Evolutionary conservation across 2,797 vertebrate genomes (phyloP).

Genomic region (Delichon dasypus): DNA sequence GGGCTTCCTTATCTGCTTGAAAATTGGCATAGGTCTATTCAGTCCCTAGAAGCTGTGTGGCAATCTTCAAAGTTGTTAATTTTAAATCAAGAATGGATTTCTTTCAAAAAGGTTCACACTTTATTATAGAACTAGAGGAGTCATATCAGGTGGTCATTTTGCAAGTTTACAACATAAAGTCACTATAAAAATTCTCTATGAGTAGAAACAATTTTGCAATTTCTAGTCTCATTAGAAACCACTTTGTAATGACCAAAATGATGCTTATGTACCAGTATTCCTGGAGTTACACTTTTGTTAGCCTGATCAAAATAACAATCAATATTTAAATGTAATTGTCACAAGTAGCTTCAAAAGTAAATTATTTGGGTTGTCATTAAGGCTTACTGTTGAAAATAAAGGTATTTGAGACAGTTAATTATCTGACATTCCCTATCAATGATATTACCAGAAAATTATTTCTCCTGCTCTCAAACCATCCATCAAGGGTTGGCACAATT

Average conservation of each 20-base stretch:
- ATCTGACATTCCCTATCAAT: not conserved
- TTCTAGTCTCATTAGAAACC: not conserved
- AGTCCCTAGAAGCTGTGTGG: not conserved
- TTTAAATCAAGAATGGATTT: not conserved
- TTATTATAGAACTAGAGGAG: not conserved
- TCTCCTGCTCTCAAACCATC: rapidly evolving
- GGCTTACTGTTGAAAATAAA: not conserved
- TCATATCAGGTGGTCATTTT: not conserved
- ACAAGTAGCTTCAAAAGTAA: not conserved
- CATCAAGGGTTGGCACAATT: too few relatives aligned
- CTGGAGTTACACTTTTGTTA: not conserved
- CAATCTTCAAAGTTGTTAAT: not conserved
- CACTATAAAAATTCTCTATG: not conserved
- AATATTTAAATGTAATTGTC: not conserved
- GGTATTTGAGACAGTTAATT: not conserved
- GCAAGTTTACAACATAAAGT: not conserved
- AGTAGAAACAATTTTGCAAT: not conserved
- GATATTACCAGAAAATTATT: not conserved
- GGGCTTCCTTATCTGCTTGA: not conserved
- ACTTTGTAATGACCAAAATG: not conserved
- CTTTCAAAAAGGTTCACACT: not conserved
- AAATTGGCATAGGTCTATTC: not conserved
- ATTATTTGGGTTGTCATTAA: not conserved
- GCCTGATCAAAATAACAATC: not conserved
- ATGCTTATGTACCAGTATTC: rapidly evolving